phyloP scores from a whole-genome alignment of 2,888 invertebrate genomes.

The Podotricha telesiphe region DNA sequence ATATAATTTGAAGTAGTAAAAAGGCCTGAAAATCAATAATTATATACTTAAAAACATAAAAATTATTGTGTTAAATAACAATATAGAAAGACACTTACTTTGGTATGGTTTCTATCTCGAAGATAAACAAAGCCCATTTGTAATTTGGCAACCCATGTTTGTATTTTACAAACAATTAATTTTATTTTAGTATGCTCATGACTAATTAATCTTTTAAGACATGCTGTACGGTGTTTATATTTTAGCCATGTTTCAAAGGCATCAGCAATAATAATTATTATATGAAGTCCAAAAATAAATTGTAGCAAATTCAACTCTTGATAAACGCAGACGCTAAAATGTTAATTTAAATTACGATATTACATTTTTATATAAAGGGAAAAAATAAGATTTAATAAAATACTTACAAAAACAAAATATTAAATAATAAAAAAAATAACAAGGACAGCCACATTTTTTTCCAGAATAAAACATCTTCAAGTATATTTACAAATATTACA shows the following conservation, averaged over 20 bases:
- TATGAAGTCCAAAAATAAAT: constrained; percentile 58
- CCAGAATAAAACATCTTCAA: constrained; percentile 78
- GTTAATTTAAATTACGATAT: constrained; percentile 20
- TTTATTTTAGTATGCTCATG: constrained; percentile 58
- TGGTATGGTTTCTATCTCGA: constrained; percentile 72
- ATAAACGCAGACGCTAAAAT: constrained; percentile 66
- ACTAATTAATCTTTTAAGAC: constrained; percentile 62
- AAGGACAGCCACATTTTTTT: constrained; percentile 70
- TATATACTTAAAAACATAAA: constrained; percentile 25
- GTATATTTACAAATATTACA: constrained; percentile 60
- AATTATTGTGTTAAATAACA: not conserved
- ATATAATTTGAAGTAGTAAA: constrained; percentile 65
- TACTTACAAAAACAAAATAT: constrained; percentile 71
- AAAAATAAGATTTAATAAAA: not conserved
- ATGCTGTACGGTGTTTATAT: constrained; percentile 72
- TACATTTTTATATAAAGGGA: not conserved
- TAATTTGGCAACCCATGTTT: constrained; percentile 56
- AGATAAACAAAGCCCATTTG: constrained; percentile 63
- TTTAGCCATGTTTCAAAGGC: constrained; percentile 75
- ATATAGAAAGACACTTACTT: constrained; percentile 56
- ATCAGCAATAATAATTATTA: constrained; percentile 60
- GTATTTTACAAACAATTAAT: constrained; percentile 48
- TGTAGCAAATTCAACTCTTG: constrained; percentile 64
- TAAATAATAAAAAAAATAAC: constrained; percentile 62
- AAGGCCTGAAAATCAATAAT: constrained; percentile 68